Percentiles rank a stretch among this genome's conserved stretches.
phyloP scores from a whole-genome alignment of 2,113 vertebrate species.

The Tupaia tana region DNA sequence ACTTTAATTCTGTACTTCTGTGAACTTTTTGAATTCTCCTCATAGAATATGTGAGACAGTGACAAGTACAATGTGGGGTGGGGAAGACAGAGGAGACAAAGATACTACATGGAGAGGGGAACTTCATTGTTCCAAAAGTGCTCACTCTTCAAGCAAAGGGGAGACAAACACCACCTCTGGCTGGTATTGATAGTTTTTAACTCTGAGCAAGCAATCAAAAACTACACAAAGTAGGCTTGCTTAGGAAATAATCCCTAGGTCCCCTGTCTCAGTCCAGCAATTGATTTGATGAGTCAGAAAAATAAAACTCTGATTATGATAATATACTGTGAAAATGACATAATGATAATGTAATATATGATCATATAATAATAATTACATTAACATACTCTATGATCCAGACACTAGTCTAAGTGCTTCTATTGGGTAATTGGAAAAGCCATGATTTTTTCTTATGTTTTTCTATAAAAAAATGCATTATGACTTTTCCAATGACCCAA shows the following conservation, averaged over 20 bases:
- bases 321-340: not conserved
- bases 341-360: too few relatives aligned
- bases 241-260: not conserved
- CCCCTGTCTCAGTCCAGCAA: not conserved
- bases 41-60: not conserved
- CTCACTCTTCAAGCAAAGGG: not conserved
- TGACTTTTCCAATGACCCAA: too few relatives aligned
- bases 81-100: not conserved
- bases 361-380: not conserved
- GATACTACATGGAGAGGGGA: not conserved
- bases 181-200: not conserved
- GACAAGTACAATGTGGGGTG: not conserved
- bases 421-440: too few relatives aligned
- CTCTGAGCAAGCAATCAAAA: not conserved
- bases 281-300: conserved; percentile 20
- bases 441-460: too few relatives aligned
- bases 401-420: not conserved
- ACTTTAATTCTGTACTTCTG: too few relatives aligned
- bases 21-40: too few relatives aligned
- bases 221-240: not conserved
- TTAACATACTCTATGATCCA: not conserved
- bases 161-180: not conserved
- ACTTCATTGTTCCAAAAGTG: not conserved
- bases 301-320: not conserved
- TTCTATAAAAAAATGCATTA: too few relatives aligned